Percentiles rank a stretch among this genome's conserved stretches.
Evolutionary conservation across 2,888 invertebrate species (phyloP).

Genomic region (Disparrhopalites patrizii): DNA sequence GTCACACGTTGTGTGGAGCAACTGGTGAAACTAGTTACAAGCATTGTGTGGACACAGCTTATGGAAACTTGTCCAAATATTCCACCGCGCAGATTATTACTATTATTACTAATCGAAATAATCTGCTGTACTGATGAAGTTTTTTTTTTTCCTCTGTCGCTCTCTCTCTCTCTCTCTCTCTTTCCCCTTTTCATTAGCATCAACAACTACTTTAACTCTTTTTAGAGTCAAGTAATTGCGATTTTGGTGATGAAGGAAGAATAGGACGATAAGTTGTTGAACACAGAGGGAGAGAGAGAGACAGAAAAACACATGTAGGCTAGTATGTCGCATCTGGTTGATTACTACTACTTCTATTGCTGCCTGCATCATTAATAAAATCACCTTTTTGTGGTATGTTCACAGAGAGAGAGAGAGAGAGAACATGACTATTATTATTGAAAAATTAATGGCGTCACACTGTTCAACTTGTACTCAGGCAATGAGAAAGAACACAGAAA

Average conservation of each 20-base stretch:
- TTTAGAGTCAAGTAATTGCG: slow-evolving; percentile 5
- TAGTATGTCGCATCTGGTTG: slow-evolving; percentile 38
- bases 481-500: not conserved
- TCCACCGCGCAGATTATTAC: slow-evolving; percentile 22
- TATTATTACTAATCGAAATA: not conserved
- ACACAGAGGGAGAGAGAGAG: not conserved
- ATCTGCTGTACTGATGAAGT: slow-evolving; percentile 2
- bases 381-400: slow-evolving; percentile 36
- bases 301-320: slow-evolving; percentile 32
- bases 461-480: slow-evolving; percentile 14
- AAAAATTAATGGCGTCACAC: slow-evolving; percentile 29
- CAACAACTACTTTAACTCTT: no score
- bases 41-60: slow-evolving; percentile 19
- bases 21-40: not conserved
- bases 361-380: slow-evolving; percentile 40
- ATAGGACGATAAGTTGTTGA: not conserved
- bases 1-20: not conserved
- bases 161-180: not conserved
- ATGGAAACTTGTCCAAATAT: slow-evolving; percentile 32
- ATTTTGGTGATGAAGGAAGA: not conserved
- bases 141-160: not conserved
- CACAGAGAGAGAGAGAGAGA: not conserved
- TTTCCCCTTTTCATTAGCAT: not conserved
- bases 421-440: slow-evolving; percentile 19
- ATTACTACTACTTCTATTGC: no score